These are phyloP conservation scores for Branchipolynoe longqiensis DNA, from an alignment of 2,888 invertebrate genomes.

Conservation along the genomic window DNA sequence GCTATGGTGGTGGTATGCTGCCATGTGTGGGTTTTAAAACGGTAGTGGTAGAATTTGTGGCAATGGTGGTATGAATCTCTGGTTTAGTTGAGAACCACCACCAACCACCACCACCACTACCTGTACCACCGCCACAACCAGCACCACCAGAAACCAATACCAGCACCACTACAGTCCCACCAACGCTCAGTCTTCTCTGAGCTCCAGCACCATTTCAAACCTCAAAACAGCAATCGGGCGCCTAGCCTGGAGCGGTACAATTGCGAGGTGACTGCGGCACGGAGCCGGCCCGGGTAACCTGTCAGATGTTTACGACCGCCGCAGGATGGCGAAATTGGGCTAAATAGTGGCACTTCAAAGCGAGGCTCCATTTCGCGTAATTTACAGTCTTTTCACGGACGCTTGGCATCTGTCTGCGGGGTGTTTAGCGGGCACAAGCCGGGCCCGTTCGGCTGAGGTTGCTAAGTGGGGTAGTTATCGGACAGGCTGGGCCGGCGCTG, in stretches of 20 bases:
- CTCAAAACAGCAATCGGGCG: background rate
- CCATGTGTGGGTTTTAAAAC: too few species aligned
- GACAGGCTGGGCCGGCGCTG: background rate
- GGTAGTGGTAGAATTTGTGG: too few species aligned
- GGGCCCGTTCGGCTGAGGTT: background rate
- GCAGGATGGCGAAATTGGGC: background rate
- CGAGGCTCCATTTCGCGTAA: slow-evolving; percentile 1
- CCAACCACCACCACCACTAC: too few species aligned
- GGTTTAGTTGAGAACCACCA: too few species aligned
- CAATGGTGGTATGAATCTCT: too few species aligned
- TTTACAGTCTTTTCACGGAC: background rate
- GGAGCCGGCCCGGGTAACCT: background rate
- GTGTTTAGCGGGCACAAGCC: background rate
- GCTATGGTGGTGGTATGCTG: too few species aligned
- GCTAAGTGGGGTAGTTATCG: slow-evolving; percentile 12
- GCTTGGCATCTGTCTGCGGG: slow-evolving; percentile 15
- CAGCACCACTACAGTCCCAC: too few species aligned
- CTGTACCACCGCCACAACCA: too few species aligned
- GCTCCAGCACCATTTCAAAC: too few species aligned
- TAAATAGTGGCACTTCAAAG: slow-evolving; percentile 21
- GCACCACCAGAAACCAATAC: too few species aligned
- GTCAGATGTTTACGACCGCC: background rate
- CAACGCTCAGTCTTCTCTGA: too few species aligned
- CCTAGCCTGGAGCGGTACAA: background rate
- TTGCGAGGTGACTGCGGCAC: background rate